phyloP scores from a whole-genome alignment of 2,113 vertebrate genomes.

The Coryphaenoides rupestris region DNA sequence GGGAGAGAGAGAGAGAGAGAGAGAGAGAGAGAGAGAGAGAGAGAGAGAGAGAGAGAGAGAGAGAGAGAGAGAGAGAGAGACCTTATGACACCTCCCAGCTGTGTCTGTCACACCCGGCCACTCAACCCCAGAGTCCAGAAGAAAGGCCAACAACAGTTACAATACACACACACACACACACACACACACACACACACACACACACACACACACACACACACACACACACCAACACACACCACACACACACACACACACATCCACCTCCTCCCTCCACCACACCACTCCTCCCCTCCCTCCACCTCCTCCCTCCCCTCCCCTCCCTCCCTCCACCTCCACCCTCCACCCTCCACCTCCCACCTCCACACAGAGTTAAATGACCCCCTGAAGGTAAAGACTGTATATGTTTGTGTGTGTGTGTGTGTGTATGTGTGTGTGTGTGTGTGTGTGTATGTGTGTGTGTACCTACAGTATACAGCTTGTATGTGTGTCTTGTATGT shows the following conservation, averaged over 20 bases:
- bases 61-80: conserved; percentile 21
- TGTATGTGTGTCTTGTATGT: neutral
- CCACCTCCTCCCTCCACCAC: conserved; percentile 34
- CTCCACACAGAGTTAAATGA: no score
- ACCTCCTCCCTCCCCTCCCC: neutral
- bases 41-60: conserved; percentile 34
- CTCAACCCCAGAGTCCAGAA: conserved; percentile 39
- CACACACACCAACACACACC: neutral
- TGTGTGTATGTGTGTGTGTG: no score
- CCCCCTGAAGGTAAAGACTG: no score
- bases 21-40: neutral
- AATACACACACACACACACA: conserved; percentile 15
- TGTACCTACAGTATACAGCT: neutral
- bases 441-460: neutral
- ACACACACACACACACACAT: no score
- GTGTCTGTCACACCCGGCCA: conserved; percentile 55
- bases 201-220: neutral
- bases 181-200: conserved; percentile 1
- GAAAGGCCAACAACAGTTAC: conserved; percentile 58
- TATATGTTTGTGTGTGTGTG: no score
- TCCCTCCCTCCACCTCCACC: no score
- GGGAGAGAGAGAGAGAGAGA: conserved; percentile 21
- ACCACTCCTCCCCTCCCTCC: conserved; percentile 1
- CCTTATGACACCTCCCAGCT: conserved; percentile 59
- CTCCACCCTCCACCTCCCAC: no score